Evolutionary conservation across 2,113 vertebrate genomes (phyloP).

Genomic region (Theristicus caerulescens): DNA sequence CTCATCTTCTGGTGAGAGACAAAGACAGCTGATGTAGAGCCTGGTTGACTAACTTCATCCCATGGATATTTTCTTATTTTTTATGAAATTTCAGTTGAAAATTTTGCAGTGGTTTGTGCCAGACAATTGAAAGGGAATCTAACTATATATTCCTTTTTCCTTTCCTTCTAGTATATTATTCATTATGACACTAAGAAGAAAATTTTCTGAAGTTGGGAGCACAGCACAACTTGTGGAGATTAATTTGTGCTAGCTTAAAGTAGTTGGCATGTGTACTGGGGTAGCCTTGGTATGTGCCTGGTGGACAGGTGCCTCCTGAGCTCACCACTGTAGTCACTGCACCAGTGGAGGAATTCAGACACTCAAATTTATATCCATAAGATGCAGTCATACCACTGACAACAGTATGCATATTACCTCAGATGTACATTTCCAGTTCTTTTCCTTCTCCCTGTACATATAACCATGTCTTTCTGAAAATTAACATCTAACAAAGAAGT

Average conservation of each 20-base stretch:
- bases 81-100: background rate
- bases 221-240: background rate
- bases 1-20: background rate
- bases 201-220: background rate
- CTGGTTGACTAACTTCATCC: background rate
- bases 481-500: background rate
- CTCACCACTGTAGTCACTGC: background rate
- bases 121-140: background rate
- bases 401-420: background rate
- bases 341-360: background rate
- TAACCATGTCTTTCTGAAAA: background rate
- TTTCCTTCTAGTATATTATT: background rate
- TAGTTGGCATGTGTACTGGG: background rate
- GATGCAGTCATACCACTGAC: background rate
- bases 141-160: background rate
- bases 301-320: background rate
- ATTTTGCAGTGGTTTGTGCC: background rate
- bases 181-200: background rate
- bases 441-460: background rate
- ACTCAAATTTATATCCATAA: background rate
- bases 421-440: background rate
- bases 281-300: background rate
- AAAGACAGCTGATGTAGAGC: background rate
- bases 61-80: background rate
- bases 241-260: background rate